Base-by-base conservation (phyloP, 2,888 invertebrate genomes). In the Apotomis betuletana region DNA sequence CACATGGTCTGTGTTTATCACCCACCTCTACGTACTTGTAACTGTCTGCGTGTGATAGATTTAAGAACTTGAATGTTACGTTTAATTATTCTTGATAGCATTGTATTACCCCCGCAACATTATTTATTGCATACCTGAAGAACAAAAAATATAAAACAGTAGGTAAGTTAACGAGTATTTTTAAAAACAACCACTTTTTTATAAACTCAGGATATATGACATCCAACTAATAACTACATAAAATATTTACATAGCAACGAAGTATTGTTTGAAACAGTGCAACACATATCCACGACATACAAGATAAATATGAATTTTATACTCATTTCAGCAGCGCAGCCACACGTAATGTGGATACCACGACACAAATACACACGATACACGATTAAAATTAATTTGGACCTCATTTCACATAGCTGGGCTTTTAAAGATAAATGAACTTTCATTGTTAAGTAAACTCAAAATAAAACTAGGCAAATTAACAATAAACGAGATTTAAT, bases 401-500 rank as follows among this genome's bases (percentile, higher is more conserved):
- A 10, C 3, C 10, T 49, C 9, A 49, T 6, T 49, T 49, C 36
- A 57, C 57, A 27, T 54, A 3, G 27, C 57, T 57, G 12, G 36
- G 9, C 36, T 57, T 36, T 5, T 2, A 38, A 5, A 2, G n/a
- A 58, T 58, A 58, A 58, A 38, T 58, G 38, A 58, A 38, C 4
- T 27, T 36, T 38, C n/a, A 58, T 57, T 38, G 38, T 58, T 58
- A 36, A 58, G 58, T 9, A 38, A 38, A 10, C 38, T 5, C 6
- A 15, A 65, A 57, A 27, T 54, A 55, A 44, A 57, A 46, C 55
- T 65, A 46, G 27, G 44, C 55, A 65, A 27, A 57, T 65, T 65
- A 46, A 49, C 27, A 55, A 67, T 67, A 67, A 60, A 71, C 61
- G 71, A 62, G 57, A 67, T 55, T 70, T 70, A 71, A 61, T 67